Percentiles rank a stretch among this genome's conserved stretches.
Conservation (phyloP, 2,797 vertebrate genomes). For the Tympanoctomys barrerae region DNA sequence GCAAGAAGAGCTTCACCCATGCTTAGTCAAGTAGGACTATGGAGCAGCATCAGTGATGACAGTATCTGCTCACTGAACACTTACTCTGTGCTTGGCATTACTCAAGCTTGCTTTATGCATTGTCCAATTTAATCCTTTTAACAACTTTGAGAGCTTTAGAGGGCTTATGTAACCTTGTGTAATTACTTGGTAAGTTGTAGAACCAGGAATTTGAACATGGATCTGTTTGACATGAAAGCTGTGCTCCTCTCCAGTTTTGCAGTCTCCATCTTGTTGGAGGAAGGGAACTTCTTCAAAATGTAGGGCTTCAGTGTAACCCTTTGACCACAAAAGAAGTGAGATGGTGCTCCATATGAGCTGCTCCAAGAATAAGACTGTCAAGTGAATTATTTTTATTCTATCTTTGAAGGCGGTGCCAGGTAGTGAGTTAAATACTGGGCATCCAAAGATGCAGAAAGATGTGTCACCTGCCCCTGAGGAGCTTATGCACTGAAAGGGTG, state of each 20-base stretch:
- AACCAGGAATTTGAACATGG: conserved; percentile 25
- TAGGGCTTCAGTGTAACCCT: not conserved
- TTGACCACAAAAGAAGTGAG: not conserved
- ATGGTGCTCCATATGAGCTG: not conserved
- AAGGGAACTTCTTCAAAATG: not conserved
- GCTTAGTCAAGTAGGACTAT: conserved; percentile 5
- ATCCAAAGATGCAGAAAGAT: not conserved
- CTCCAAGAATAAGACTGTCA: not conserved
- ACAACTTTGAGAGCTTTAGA: conserved; percentile 33
- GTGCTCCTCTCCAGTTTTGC: not conserved
- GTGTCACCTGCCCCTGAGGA: not conserved
- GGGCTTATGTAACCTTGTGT: conserved; percentile 48
- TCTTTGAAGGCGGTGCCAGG: not conserved
- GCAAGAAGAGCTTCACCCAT: not conserved
- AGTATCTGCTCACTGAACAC: not conserved
- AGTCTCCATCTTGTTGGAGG: not conserved
- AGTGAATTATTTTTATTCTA: not conserved
- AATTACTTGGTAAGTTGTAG: conserved; percentile 26
- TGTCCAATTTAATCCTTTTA: conserved; percentile 62
- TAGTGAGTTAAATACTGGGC: not conserved
- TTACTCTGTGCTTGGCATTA: conserved; percentile 38
- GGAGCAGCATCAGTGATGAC: not conserved
- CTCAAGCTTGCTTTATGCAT: not conserved
- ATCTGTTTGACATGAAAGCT: not conserved
- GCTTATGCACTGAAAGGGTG: not conserved